Conservation (phyloP, 2,113 vertebrate species). For the Protobothrops flavoviridis region DNA sequence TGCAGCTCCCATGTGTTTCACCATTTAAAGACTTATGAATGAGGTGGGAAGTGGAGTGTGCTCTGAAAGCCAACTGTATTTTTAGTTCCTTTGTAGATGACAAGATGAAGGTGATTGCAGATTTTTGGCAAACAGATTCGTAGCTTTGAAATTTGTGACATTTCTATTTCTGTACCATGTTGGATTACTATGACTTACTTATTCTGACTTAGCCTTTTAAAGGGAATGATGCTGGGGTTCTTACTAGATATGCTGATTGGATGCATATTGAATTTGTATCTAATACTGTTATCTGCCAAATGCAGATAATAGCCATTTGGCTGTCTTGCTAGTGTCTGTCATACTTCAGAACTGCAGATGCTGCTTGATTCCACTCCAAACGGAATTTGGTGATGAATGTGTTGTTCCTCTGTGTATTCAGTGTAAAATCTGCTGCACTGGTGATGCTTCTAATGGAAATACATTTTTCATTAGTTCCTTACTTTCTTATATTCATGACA, state of each 20-base stretch:
- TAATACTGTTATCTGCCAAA: not conserved
- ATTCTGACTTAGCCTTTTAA: not conserved
- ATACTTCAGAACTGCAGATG: slow-evolving; percentile 5
- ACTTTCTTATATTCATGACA: not conserved
- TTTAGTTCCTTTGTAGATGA: not conserved
- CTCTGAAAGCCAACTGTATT: not conserved
- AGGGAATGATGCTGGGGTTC: not conserved
- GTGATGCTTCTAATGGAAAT: not conserved
- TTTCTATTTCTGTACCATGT: not conserved
- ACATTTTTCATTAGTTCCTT: not conserved
- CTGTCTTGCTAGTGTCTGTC: not conserved
- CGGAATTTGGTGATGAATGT: not conserved
- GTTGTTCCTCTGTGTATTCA: not conserved
- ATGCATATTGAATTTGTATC: not conserved
- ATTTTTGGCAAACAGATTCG: not conserved
- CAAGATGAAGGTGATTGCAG: not conserved
- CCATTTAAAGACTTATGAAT: not conserved
- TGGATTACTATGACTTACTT: not conserved
- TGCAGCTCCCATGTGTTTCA: not conserved
- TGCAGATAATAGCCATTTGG: slow-evolving; percentile 10
- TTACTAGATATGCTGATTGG: not conserved
- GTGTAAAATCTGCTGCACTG: not conserved
- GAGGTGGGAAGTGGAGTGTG: not conserved
- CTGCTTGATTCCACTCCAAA: not conserved
- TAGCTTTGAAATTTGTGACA: not conserved